Percentiles rank a stretch among this genome's conserved stretches.
Evolutionary conservation across 1,140 invertebrate species (phyloP).

Genomic region (Camponotus vicinus): DNA sequence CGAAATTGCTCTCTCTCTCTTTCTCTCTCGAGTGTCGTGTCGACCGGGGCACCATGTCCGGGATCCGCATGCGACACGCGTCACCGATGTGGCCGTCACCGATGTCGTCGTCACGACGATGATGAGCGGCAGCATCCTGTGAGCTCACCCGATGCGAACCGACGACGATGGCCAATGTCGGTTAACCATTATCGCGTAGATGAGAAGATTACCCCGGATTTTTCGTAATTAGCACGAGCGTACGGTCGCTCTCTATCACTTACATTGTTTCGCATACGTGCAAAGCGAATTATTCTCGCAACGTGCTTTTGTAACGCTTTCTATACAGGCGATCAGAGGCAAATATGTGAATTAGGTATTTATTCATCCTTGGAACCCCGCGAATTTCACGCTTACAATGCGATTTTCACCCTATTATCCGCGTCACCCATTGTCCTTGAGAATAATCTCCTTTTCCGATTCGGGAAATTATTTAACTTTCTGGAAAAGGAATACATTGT

Average conservation of each 20-base stretch:
- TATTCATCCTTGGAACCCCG: constrained; percentile 16
- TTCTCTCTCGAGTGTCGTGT: background rate
- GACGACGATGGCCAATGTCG: constrained; percentile 21
- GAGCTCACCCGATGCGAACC: constrained; percentile 64
- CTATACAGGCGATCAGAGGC: background rate
- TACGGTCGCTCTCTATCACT: constrained; percentile 12
- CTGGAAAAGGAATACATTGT: too few species aligned
- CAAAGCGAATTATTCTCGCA: background rate
- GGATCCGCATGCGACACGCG: constrained; percentile 66
- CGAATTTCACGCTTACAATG: constrained; percentile 27
- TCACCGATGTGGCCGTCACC: constrained; percentile 32
- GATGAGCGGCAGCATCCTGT: constrained; percentile 79
- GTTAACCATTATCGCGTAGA: constrained; percentile 68
- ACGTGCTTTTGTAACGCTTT: constrained; percentile 24
- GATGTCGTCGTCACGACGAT: constrained; percentile 64
- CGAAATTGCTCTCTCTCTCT: constrained; percentile 50
- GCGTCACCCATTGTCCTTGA: background rate
- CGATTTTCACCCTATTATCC: background rate
- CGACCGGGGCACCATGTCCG: constrained; percentile 49
- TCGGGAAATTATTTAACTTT: background rate
- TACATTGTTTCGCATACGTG: constrained; percentile 40
- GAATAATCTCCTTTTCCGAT: background rate
- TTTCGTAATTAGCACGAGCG: constrained; percentile 68
- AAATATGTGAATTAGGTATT: background rate
- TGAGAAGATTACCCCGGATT: constrained; percentile 72